Percentiles rank a stretch among this genome's conserved stretches.
Evolutionary conservation across 2,888 invertebrate species (phyloP).

Genomic region (Trachelus iudaicus): DNA sequence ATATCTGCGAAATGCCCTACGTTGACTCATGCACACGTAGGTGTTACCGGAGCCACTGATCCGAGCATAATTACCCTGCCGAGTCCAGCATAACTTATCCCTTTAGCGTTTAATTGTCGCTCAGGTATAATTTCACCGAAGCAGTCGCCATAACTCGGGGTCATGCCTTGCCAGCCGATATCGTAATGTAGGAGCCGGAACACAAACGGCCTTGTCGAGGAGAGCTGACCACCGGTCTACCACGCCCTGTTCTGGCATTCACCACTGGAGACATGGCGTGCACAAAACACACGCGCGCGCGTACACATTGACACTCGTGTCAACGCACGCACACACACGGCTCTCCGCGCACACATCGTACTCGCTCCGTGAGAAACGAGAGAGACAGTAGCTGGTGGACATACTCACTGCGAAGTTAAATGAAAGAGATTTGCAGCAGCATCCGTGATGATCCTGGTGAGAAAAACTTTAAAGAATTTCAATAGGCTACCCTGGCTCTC

Average conservation of each 20-base stretch:
- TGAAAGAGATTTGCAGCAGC: constrained; percentile 7
- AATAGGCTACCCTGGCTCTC: background rate
- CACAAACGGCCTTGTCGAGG: constrained; percentile 61
- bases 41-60: background rate
- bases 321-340: background rate
- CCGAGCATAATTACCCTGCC: background rate
- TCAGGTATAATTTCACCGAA: background rate
- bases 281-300: background rate
- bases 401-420: constrained; percentile 19
- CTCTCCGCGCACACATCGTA: background rate
- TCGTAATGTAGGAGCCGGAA: constrained; percentile 51
- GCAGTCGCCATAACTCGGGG: background rate
- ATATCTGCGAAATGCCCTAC: background rate
- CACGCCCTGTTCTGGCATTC: constrained; percentile 61
- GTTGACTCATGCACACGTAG: background rate
- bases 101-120: background rate
- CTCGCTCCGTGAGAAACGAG: background rate
- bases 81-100: background rate
- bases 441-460: background rate
- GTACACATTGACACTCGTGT: background rate
- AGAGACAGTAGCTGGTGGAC: constrained; percentile 9
- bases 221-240: constrained; percentile 50
- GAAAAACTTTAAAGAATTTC: background rate
- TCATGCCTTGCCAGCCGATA: background rate
- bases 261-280: background rate